A percentile compares a stretch with the other conserved stretches of the same genome.
phyloP scores from a whole-genome alignment of 2,113 vertebrate genomes.

The Micromys minutus region DNA sequence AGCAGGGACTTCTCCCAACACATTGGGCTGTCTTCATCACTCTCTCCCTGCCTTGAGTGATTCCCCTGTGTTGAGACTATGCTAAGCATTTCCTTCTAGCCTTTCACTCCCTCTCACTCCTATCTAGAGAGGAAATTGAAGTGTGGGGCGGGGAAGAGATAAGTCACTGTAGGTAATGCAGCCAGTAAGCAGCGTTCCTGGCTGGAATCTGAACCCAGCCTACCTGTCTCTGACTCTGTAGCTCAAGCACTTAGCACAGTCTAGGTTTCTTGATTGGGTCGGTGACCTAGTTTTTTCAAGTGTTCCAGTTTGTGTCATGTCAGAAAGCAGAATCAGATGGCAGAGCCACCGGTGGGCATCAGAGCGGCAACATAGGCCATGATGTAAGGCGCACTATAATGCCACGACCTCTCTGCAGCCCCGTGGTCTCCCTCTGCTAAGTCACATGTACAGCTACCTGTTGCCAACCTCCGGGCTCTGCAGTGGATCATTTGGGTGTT shows the following conservation, averaged over 20 bases:
- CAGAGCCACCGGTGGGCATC: neutral
- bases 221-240: neutral
- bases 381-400: neutral
- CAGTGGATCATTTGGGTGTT: neutral
- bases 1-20: neutral
- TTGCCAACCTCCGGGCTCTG: neutral
- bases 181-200: neutral
- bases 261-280: neutral
- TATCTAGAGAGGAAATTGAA: neutral
- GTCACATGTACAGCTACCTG: fast-evolving
- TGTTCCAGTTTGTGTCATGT: conserved; percentile 33
- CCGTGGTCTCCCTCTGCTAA: neutral
- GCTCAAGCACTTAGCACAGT: conserved; percentile 1
- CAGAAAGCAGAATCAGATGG: conserved; percentile 45
- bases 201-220: conserved; percentile 49
- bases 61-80: neutral
- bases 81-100: neutral
- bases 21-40: neutral
- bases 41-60: neutral
- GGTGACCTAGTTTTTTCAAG: conserved; percentile 65
- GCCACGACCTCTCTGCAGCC: neutral
- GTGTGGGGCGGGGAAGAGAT: neutral
- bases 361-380: neutral
- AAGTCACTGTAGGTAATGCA: neutral
- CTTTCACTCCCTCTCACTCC: neutral